Base-by-base conservation (phyloP, 2,888 invertebrate species). In the Rhaphigaster nebulosa region DNA sequence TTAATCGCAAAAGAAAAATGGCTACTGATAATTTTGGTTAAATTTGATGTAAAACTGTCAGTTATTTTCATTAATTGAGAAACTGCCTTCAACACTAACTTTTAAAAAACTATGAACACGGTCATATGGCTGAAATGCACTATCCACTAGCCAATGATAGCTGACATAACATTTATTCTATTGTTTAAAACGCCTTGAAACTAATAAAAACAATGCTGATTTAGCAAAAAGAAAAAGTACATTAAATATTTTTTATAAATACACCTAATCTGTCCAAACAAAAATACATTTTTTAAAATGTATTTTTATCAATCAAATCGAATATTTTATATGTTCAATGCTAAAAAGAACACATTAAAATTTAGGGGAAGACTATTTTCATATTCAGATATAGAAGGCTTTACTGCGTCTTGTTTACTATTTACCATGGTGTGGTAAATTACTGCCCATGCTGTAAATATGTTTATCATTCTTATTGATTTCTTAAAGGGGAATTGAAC, bases 381-480 rank as follows among this genome's bases (percentile, higher is more conserved):
- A 76, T 65, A 20, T 65, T 34, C 38, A 38, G 4, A 76, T 38
- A 20, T 76, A 76, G 38, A 38, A 76, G 70, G 20, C 70, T 38
- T 76, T 76, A 38, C 70, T 76, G 70, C 70, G 70, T 38, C 38
- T 38, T 76, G 70, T 76, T 76, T 76, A 76, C 34, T 15, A 65
- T 38, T 38, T 20, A 38, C 34, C 70, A 23, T 38, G 70, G 13
- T 38, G 38, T 34, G 15, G 65, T 23, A 29, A 76, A 38, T 38
- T 38, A 76, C 29, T 5, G 29, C 8, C 20, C 38, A 6, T 10
- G 8, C 1, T 20, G 70, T 76, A 38, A 38, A 76, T 76, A 76
- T 76, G 70, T 76, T 76, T 76, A 38, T 76, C 23, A 38, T 76
- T 76, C 8, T 23, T 23, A 38, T 38, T 23, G 13, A 38, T 76